A percentile compares a stretch with the other conserved stretches of the same genome.
phyloP scores from a whole-genome alignment of 2,113 vertebrate genomes.

The Megaceryle torquata region DNA sequence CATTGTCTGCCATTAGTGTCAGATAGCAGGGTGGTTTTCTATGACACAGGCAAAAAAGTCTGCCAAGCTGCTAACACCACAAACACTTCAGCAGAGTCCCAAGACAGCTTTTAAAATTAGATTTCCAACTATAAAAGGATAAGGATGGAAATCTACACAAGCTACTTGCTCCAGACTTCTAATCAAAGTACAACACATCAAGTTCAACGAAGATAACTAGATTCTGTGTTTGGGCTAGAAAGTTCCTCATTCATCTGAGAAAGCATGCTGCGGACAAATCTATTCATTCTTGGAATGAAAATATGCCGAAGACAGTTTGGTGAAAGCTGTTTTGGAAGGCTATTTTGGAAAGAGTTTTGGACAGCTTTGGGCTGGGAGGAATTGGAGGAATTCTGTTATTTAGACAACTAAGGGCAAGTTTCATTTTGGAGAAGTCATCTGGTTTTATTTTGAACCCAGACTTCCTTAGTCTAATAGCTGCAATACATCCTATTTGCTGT shows the following conservation, averaged over 20 bases:
- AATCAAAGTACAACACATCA: not conserved
- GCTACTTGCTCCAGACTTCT: not conserved
- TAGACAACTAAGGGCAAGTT: not conserved
- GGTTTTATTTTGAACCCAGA: not conserved
- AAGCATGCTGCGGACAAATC: slow-evolving; percentile 54
- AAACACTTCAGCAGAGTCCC: not conserved
- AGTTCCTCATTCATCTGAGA: slow-evolving; percentile 25
- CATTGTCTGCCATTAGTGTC: not conserved
- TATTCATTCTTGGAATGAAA: slow-evolving; percentile 46
- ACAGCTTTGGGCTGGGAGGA: not conserved
- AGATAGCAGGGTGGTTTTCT: not conserved
- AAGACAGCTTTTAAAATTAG: slow-evolving; percentile 11
- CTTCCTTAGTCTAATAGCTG: not conserved
- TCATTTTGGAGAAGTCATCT: not conserved
- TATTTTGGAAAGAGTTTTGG: not conserved
- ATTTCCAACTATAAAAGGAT: not conserved
- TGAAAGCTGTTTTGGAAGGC: slow-evolving; percentile 16
- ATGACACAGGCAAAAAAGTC: not conserved
- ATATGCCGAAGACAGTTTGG: not conserved
- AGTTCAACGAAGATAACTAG: not conserved
- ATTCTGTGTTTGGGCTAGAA: not conserved
- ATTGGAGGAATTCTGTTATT: not conserved
- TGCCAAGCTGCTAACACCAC: not conserved
- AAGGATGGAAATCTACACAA: not conserved
- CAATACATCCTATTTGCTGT: not conserved